Evolutionary conservation across 1,140 invertebrate species (phyloP), one percentile per base, ranked within the genome.

Genomic region (Odontomachus brunneus): DNA sequence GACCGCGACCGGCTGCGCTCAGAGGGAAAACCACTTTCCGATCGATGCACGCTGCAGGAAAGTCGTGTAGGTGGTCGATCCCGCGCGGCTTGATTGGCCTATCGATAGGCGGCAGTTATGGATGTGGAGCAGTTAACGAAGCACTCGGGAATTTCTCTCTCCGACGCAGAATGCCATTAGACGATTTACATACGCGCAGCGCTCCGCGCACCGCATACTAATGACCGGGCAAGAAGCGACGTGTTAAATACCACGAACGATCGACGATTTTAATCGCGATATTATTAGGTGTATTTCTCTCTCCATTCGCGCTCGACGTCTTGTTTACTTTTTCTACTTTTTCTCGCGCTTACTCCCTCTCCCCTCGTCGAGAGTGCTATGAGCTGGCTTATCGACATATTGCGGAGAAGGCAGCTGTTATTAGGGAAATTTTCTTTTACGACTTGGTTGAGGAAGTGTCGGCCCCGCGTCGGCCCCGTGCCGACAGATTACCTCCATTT

Each of bases 11-110:
- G 74, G 74, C 74, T 76, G 74, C 65, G 75, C 75, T 80, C 51
- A 69, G 51, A 80, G 75, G 75, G 75, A 69, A 82, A 74, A 60
- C 57, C 48, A 29, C 78, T 82, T 82, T 74, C 69, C 78, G 67
- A 74, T 73, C 78, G 67, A 24, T 60, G 67, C 53, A 73, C 55
- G 75, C 49, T 44, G 65, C 51, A 80, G 49, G 44, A 74, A 82
- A 82, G 44, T 73, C 44, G 38, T 62, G 67, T 74, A 72, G 67
- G 66, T 74, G 78, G 78, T 53, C 44, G 44, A 24, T 59, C 29
- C 12, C 29, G 24, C 53, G 38, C 67, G 11, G 15, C 26, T 74
- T 53, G 78, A 82, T 82, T 74, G 71, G 71, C 17, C 57, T 51
- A 74, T 74, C 78, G 44, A 74, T 80, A 80, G 51, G 33, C 38